Conservation (phyloP, 2,888 invertebrate genomes). For the Belgica antarctica region DNA sequence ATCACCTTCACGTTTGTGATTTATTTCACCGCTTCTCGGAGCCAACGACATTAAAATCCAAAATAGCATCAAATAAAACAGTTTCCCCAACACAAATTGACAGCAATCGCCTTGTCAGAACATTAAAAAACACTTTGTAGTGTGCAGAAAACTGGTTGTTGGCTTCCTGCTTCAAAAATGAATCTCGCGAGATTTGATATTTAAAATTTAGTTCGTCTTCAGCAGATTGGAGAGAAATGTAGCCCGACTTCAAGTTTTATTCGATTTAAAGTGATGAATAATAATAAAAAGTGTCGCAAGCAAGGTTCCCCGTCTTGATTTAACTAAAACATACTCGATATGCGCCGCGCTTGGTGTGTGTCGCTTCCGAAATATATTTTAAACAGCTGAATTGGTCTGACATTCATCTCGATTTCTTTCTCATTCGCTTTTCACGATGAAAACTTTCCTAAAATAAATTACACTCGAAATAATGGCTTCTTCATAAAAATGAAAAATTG, state of each 20-base stretch:
- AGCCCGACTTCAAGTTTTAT: neutral
- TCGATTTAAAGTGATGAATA: slow-evolving; percentile 10
- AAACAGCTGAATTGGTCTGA: slow-evolving; percentile 31
- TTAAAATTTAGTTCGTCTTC: neutral
- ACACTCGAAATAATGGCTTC: neutral
- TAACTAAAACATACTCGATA: neutral
- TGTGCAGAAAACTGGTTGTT: neutral
- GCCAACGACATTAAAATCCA: too few relatives aligned
- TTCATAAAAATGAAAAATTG: slow-evolving; percentile 22
- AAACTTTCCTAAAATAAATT: slow-evolving; percentile 22
- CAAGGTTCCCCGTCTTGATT: neutral
- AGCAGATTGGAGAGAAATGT: neutral
- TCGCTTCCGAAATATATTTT: slow-evolving; percentile 28
- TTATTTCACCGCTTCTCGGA: too few relatives aligned
- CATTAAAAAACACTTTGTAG: neutral
- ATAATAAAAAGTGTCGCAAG: neutral
- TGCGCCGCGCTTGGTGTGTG: slow-evolving; percentile 29
- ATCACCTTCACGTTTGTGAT: too few relatives aligned
- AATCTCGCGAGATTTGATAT: neutral
- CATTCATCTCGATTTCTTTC: slow-evolving; percentile 11
- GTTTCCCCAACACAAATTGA: too few relatives aligned
- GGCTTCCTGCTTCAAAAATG: neutral
- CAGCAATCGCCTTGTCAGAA: too few relatives aligned
- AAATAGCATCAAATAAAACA: too few relatives aligned
- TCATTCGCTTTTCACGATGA: slow-evolving; percentile 9